phyloP scores from a whole-genome alignment of 2,113 vertebrate species.

The Paraplagusia blochii region DNA sequence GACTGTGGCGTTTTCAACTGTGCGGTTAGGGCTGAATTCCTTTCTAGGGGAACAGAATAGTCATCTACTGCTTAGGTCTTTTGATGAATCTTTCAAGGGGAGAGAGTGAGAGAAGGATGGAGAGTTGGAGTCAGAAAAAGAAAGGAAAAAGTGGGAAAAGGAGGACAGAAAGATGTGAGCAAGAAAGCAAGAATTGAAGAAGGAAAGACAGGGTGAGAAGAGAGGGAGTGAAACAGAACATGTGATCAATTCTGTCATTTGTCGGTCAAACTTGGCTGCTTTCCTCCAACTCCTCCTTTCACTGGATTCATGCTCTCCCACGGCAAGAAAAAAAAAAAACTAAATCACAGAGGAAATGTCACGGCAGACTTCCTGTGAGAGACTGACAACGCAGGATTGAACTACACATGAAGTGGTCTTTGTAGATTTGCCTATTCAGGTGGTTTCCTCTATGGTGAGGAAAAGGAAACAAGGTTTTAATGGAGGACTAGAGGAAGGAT shows the following conservation, averaged over 20 bases:
- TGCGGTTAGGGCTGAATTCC: slow-evolving; percentile 13
- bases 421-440: slow-evolving; percentile 27
- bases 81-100: slow-evolving; percentile 54
- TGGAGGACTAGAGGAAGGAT: too few relatives aligned
- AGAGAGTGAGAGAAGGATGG: too few relatives aligned
- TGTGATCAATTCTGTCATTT: slow-evolving; percentile 45
- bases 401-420: slow-evolving; percentile 16
- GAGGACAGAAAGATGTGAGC: too few relatives aligned
- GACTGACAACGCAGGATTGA: slow-evolving; percentile 18
- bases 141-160: too few relatives aligned
- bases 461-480: not conserved
- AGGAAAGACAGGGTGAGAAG: not conserved
- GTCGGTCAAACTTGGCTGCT: slow-evolving; percentile 37
- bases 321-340: slow-evolving; percentile 39
- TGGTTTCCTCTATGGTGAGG: not conserved
- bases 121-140: slow-evolving; percentile 1
- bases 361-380: slow-evolving; percentile 28
- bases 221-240: slow-evolving; percentile 14
- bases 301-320: slow-evolving; percentile 62
- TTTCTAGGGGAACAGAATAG: slow-evolving; percentile 23
- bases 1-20: not conserved
- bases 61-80: slow-evolving; percentile 53
- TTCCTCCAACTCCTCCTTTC: slow-evolving; percentile 41
- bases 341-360: slow-evolving; percentile 47
- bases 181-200: too few relatives aligned